Evolutionary conservation across 1,140 invertebrate species (phyloP).

Genomic region (Eubasilissa regina): DNA sequence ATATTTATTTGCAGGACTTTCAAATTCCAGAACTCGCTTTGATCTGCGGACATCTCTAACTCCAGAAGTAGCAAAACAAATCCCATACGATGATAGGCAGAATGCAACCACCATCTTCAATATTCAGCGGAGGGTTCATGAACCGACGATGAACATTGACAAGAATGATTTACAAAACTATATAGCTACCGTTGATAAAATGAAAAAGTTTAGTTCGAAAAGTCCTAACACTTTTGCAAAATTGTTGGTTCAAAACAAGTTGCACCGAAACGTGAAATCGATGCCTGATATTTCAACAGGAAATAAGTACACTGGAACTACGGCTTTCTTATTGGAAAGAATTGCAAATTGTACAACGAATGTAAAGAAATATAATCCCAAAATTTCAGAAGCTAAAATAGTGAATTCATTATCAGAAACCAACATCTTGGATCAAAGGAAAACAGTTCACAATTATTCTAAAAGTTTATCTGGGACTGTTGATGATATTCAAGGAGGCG

Average conservation of each 20-base stretch:
- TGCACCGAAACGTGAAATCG: conserved; percentile 9
- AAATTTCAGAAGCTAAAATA: conserved; percentile 8
- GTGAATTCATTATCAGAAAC: background rate
- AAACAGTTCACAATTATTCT: conserved; percentile 2
- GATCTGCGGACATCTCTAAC: background rate
- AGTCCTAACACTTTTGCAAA: conserved; percentile 49
- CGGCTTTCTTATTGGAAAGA: conserved; percentile 43
- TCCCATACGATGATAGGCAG: conserved; percentile 13
- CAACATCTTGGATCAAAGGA: conserved; percentile 4
- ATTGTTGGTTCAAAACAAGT: conserved; percentile 7
- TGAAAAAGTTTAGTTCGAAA: conserved; percentile 37
- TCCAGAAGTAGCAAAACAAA: conserved; percentile 3
- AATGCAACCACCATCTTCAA: conserved; percentile 35
- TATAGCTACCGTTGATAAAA: conserved; percentile 40
- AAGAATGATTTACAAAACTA: conserved; percentile 55
- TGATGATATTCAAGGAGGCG: background rate
- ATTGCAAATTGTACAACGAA: conserved; percentile 37
- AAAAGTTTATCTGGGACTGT: background rate
- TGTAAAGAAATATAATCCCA: background rate
- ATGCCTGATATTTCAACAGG: background rate
- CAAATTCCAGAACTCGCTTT: conserved; percentile 38
- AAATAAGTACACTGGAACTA: conserved; percentile 37
- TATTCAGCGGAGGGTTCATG: conserved; percentile 40
- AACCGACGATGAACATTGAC: conserved; percentile 53
- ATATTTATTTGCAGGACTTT: conserved; percentile 40